These are phyloP conservation scores for Ormyrus pomaceus DNA, from an alignment of 2,888 invertebrate genomes.

Conservation along the genomic window DNA sequence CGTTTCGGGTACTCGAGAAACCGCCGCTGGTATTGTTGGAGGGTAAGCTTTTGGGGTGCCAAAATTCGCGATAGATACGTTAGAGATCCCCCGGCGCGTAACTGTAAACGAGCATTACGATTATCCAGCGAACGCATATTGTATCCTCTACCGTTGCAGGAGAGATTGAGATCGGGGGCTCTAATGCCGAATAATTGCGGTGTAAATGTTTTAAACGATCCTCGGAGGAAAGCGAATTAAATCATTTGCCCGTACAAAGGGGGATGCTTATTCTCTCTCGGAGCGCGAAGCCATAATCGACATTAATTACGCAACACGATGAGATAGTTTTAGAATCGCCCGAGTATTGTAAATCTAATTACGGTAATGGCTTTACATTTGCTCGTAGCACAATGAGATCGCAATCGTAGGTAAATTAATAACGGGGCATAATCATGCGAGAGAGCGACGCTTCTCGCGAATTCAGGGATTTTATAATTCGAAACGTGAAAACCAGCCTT, in stretches of 20 bases:
- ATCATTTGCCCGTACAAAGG: neutral
- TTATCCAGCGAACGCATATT: neutral
- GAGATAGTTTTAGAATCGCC: conserved; percentile 33
- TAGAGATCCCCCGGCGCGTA: neutral
- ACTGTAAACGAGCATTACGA: neutral
- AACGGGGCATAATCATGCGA: conserved; percentile 36
- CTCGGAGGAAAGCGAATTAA: conserved; percentile 5
- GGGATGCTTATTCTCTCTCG: neutral
- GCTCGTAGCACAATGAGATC: conserved; percentile 29
- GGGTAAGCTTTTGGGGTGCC: conserved; percentile 35
- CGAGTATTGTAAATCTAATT: conserved; percentile 40
- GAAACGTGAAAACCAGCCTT: conserved; percentile 6
- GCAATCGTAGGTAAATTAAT: conserved; percentile 46
- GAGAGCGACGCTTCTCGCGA: neutral
- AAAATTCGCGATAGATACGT: neutral
- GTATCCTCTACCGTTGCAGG: neutral
- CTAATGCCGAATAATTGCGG: conserved; percentile 26
- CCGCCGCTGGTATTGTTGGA: conserved; percentile 18
- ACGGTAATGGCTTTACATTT: conserved; percentile 33
- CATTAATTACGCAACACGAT: conserved; percentile 38
- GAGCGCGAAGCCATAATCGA: conserved; percentile 29
- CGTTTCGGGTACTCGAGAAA: neutral
- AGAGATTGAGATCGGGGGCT: conserved; percentile 1
- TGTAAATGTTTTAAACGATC: conserved; percentile 42
- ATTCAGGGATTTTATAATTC: conserved; percentile 40